These are phyloP conservation scores for Helleia helle DNA, from an alignment of 2,888 invertebrate species.

Conservation along the genomic window DNA sequence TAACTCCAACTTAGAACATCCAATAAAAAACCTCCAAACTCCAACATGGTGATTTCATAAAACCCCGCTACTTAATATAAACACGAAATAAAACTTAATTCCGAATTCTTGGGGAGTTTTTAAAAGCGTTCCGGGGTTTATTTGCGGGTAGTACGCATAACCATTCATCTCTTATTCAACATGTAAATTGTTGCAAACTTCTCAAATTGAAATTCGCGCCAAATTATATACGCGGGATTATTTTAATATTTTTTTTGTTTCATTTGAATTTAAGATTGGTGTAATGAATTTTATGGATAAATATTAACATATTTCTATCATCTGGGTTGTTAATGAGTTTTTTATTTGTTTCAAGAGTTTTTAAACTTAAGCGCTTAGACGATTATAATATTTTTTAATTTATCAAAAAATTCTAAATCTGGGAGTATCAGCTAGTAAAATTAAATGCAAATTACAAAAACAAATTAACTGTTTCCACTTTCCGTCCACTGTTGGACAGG, in stretches of 20 bases:
- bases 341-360: not conserved
- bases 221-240: constrained; percentile 23
- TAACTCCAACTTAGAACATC: not conserved
- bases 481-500: too few relatives aligned
- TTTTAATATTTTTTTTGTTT: not conserved
- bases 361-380: too few relatives aligned
- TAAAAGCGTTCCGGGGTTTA: constrained; percentile 46
- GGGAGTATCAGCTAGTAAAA: too few relatives aligned
- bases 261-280: constrained; percentile 2
- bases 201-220: constrained; percentile 45
- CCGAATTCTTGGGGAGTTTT: constrained; percentile 29
- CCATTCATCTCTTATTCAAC: constrained; percentile 51
- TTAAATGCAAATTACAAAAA: too few relatives aligned
- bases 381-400: too few relatives aligned
- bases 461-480: too few relatives aligned
- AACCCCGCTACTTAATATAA: constrained; percentile 22
- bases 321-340: not conserved
- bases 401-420: too few relatives aligned
- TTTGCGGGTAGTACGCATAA: constrained; percentile 41
- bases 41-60: constrained; percentile 7
- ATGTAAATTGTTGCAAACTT: constrained; percentile 62
- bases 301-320: not conserved
- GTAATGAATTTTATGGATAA: constrained; percentile 4
- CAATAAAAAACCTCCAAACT: not conserved
- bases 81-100: constrained; percentile 31